phyloP scores from a whole-genome alignment of 2,888 invertebrate genomes.

The Ennomos fuscantarius region DNA sequence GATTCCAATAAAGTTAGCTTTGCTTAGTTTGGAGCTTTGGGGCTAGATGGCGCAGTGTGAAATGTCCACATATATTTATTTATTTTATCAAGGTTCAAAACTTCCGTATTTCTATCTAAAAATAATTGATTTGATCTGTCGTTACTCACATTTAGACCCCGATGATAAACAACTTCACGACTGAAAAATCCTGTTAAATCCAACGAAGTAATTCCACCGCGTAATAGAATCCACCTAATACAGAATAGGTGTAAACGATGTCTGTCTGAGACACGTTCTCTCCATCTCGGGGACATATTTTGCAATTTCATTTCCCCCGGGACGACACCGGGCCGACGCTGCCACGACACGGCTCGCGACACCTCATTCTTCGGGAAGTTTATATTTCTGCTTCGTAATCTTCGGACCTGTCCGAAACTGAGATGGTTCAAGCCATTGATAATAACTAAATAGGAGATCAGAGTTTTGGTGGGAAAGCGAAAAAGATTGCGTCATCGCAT shows the following conservation, averaged over 20 bases:
- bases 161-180: slow-evolving; percentile 5
- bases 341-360: slow-evolving; percentile 44
- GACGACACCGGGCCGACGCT: slow-evolving; percentile 52
- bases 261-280: slow-evolving; percentile 59
- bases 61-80: no score
- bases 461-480: no score
- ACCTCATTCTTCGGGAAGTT: slow-evolving; percentile 68
- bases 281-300: slow-evolving; percentile 69
- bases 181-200: slow-evolving; percentile 21
- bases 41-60: no score
- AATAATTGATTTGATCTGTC: no score
- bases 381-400: slow-evolving; percentile 68
- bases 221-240: slow-evolving; percentile 41
- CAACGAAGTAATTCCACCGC: slow-evolving; percentile 31
- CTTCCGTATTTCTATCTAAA: no score
- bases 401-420: slow-evolving; percentile 51
- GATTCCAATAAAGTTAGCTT: no score
- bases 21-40: no score
- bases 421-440: slow-evolving; percentile 2
- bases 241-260: slow-evolving; percentile 41
- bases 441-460: no score
- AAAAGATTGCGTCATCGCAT: no score
- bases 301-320: slow-evolving; percentile 79
- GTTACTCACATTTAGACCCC: no score
- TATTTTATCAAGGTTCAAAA: no score